These are phyloP conservation scores for Acleris laterana DNA, from an alignment of 2,888 invertebrate genomes.

Conservation along the genomic window DNA sequence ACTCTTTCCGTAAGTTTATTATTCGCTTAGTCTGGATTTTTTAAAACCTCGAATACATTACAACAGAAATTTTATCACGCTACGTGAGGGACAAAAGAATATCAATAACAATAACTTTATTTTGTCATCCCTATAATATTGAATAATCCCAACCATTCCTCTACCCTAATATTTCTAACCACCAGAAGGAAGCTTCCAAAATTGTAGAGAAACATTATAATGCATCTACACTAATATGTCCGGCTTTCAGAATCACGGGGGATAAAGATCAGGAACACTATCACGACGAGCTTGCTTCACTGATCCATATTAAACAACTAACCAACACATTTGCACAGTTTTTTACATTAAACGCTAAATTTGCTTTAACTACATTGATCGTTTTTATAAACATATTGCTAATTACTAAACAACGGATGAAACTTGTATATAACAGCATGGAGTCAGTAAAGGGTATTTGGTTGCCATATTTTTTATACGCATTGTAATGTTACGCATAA, in stretches of 20 bases:
- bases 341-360: slow-evolving; percentile 32
- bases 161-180: slow-evolving; percentile 15
- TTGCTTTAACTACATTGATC: slow-evolving; percentile 24
- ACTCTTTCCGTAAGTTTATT: too few relatives aligned
- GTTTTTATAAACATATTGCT: slow-evolving; percentile 19
- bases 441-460: slow-evolving; percentile 41
- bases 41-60: too few relatives aligned
- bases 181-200: slow-evolving; percentile 52
- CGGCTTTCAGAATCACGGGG: slow-evolving; percentile 46
- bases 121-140: too few relatives aligned
- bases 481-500: too few relatives aligned
- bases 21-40: too few relatives aligned
- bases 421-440: slow-evolving; percentile 53
- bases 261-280: slow-evolving; percentile 44
- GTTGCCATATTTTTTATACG: too few relatives aligned
- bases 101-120: too few relatives aligned
- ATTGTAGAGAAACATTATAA: slow-evolving; percentile 35
- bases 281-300: slow-evolving; percentile 60
- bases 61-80: too few relatives aligned
- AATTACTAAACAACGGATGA: slow-evolving; percentile 17
- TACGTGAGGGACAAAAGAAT: too few relatives aligned
- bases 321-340: slow-evolving; percentile 41
- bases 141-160: too few relatives aligned
- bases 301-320: slow-evolving; percentile 49
- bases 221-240: slow-evolving; percentile 44